A percentile compares a stretch with the other conserved stretches of the same genome.
Evolutionary conservation across 2,797 vertebrate species (phyloP).

Genomic region (Sebastes kiyomatsui): DNA sequence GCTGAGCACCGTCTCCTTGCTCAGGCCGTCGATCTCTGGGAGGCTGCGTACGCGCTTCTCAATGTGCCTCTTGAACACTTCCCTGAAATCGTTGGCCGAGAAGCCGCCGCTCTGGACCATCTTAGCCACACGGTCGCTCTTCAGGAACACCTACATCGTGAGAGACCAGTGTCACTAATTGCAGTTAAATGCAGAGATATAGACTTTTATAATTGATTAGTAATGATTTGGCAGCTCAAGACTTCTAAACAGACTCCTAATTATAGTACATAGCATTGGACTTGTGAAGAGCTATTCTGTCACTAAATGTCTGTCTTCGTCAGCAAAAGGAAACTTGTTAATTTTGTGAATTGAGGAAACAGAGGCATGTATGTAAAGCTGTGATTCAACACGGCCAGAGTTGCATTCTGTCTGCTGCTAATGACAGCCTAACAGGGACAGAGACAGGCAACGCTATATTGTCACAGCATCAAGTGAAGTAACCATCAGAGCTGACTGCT

Average conservation of each 20-base stretch:
- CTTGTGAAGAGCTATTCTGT: neutral
- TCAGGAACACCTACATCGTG: constrained; percentile 91
- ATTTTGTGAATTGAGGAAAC: constrained; percentile 8
- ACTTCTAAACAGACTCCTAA: neutral
- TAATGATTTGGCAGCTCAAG: constrained; percentile 17
- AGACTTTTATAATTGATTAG: constrained; percentile 22
- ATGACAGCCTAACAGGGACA: constrained; percentile 58
- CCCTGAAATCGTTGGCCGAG: constrained; percentile 94
- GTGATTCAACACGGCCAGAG: constrained; percentile 29
- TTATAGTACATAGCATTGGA: neutral
- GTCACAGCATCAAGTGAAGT: constrained; percentile 54
- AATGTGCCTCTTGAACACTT: constrained; percentile 99
- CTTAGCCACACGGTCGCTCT: constrained; percentile 96
- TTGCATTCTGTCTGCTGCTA: constrained; percentile 39
- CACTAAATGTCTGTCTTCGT: neutral
- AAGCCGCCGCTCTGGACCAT: constrained; percentile 99
- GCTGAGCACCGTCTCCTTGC: constrained; percentile 99
- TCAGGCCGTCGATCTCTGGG: constrained; percentile 98
- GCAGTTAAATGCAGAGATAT: neutral
- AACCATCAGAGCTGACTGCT: constrained; percentile 52
- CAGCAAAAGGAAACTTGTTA: constrained; percentile 9
- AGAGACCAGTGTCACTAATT: constrained; percentile 22
- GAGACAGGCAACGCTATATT: constrained; percentile 36
- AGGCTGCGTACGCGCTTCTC: constrained; percentile 98
- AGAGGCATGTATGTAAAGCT: constrained; percentile 28